These are phyloP conservation scores for Morone chrysops DNA, from an alignment of 2,113 vertebrate genomes.

Conservation along the genomic window DNA sequence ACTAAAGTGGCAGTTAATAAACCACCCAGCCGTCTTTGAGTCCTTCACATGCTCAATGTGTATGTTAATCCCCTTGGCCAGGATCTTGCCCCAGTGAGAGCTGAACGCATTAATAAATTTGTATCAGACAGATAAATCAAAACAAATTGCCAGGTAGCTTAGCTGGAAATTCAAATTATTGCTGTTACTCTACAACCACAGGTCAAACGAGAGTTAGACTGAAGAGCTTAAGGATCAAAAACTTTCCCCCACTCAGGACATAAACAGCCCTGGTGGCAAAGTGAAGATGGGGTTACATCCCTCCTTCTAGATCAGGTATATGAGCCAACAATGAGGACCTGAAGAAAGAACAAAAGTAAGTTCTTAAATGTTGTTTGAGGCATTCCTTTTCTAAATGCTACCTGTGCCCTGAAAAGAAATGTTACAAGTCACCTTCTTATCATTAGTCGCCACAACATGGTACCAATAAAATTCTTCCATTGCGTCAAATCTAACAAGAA, in stretches of 20 bases:
- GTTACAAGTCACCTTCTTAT: not conserved
- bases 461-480: not conserved
- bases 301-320: not conserved
- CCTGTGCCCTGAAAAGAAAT: conserved; percentile 90
- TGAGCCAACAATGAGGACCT: not conserved
- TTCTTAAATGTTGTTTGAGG: conserved; percentile 76
- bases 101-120: not conserved
- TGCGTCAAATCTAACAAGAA: conserved; percentile 1
- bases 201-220: conserved; percentile 84
- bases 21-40: conserved; percentile 95
- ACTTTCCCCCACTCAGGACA: conserved; percentile 91
- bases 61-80: conserved; percentile 98
- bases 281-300: conserved; percentile 89
- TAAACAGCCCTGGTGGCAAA: conserved; percentile 90
- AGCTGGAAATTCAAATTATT: not conserved
- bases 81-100: conserved; percentile 91
- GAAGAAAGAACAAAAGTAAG: too few relatives aligned
- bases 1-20: not conserved
- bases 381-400: conserved; percentile 96
- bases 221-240: conserved; percentile 88
- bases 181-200: conserved; percentile 43
- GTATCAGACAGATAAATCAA: not conserved
- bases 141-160: not conserved
- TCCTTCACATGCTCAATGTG: conserved; percentile 98
- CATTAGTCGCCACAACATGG: not conserved